Evolutionary conservation across 30 jellyfish, hydroid and myxozoan genomes (phyloP).

Genomic region (Pelagia noctiluca): DNA sequence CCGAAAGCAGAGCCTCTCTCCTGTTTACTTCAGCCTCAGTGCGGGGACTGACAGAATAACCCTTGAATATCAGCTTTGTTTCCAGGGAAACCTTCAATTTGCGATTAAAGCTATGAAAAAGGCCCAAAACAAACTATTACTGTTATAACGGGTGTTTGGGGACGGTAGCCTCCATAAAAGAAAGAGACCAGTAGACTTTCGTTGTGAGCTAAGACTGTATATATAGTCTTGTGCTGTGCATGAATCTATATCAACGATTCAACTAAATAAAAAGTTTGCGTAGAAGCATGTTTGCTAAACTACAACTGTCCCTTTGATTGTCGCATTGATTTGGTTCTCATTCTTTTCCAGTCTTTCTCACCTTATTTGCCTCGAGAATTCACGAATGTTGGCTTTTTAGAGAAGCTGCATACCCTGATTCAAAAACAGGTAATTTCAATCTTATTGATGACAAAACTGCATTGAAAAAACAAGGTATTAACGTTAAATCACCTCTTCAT

Average conservation of each 20-base stretch:
- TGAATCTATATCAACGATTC: no score
- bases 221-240: no score
- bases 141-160: no score
- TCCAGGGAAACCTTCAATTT: no score
- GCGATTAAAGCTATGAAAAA: no score
- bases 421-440: constrained; percentile 93
- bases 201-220: no score
- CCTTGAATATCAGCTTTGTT: neutral
- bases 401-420: constrained; percentile 73
- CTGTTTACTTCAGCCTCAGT: neutral
- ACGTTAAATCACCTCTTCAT: no score
- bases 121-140: no score
- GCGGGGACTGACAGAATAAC: neutral
- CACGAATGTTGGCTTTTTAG: constrained; percentile 83
- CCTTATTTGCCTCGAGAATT: constrained; percentile 89
- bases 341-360: constrained; percentile 34
- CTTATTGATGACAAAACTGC: no score
- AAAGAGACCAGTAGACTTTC: no score
- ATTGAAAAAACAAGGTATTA: no score
- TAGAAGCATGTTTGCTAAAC: neutral
- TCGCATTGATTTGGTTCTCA: neutral
- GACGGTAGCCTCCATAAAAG: no score
- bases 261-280: neutral
- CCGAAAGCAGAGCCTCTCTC: neutral
- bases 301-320: neutral